Evolutionary conservation across 1,140 invertebrate species (phyloP).

Genomic region (Bombyx mandarina): DNA sequence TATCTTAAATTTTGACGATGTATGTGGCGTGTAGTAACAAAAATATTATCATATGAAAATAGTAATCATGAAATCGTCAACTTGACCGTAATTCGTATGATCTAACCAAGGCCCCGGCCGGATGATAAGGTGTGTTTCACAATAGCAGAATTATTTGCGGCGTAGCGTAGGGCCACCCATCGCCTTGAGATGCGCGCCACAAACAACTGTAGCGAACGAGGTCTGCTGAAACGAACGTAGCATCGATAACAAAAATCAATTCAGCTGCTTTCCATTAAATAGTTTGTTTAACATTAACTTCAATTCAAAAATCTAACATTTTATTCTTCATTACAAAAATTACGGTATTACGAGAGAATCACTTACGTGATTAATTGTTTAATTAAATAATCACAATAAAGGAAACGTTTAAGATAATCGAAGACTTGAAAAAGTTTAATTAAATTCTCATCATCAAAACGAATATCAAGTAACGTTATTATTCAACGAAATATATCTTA

Average conservation of each 20-base stretch:
- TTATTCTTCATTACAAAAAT: too few relatives aligned
- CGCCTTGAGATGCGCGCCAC: slow-evolving; percentile 63
- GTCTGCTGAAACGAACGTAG: slow-evolving; percentile 47
- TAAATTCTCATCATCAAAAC: too few relatives aligned
- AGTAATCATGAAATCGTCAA: slow-evolving; percentile 62
- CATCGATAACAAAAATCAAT: slow-evolving; percentile 29
- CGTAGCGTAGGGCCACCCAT: slow-evolving; percentile 45
- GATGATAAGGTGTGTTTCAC: slow-evolving; percentile 65
- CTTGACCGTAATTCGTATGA: slow-evolving; percentile 69
- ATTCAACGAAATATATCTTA: too few relatives aligned
- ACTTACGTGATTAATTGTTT: too few relatives aligned
- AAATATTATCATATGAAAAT: slow-evolving; percentile 48
- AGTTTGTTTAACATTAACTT: background rate
- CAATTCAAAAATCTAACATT: background rate
- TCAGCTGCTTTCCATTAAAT: too few relatives aligned
- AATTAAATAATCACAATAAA: too few relatives aligned
- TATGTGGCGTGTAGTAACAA: slow-evolving; percentile 13
- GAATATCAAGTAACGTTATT: too few relatives aligned
- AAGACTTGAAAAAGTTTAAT: too few relatives aligned
- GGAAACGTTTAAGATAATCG: too few relatives aligned
- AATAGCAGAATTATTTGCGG: slow-evolving; percentile 70
- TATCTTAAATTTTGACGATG: background rate
- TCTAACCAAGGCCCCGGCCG: slow-evolving; percentile 50
- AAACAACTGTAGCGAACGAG: slow-evolving; percentile 51
- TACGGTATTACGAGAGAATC: too few relatives aligned